Evolutionary conservation across 2,797 vertebrate genomes (phyloP).

Genomic region (Liparis tanakae): DNA sequence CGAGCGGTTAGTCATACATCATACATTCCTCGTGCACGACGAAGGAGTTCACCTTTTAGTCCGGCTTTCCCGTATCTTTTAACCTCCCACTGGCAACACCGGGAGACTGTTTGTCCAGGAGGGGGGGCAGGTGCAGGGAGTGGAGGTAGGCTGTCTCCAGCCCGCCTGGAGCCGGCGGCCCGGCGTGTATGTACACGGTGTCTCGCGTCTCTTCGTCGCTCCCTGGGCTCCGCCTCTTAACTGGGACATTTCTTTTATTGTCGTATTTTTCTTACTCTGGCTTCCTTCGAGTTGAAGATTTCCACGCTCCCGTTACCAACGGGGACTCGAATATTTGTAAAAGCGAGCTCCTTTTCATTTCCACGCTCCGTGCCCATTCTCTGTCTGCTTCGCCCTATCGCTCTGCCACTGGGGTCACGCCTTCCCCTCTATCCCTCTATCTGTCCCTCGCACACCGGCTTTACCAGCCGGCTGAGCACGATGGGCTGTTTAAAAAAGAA

Average conservation of each 20-base stretch:
- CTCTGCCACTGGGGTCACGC: conserved; percentile 44
- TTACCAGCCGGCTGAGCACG: conserved; percentile 70
- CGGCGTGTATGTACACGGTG: conserved; percentile 36
- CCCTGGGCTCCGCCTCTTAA: conserved; percentile 14
- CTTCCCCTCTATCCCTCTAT: conserved; percentile 71
- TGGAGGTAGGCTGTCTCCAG: conserved; percentile 52
- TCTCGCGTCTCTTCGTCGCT: conserved; percentile 45
- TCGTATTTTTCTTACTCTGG: background rate
- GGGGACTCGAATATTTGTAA: conserved; percentile 40
- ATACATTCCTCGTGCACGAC: conserved; percentile 28
- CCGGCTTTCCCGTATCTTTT: conserved; percentile 51
- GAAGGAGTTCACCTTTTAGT: conserved; percentile 34
- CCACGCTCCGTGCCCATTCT: conserved; percentile 49
- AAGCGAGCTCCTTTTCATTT: conserved; percentile 34
- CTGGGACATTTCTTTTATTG: conserved; percentile 5
- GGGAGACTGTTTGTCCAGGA: conserved; percentile 63
- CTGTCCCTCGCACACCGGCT: conserved; percentile 65
- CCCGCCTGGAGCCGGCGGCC: conserved; percentile 63
- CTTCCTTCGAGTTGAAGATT: conserved; percentile 45
- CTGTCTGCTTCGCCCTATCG: conserved; percentile 53
- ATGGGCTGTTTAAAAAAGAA: conserved; percentile 52
- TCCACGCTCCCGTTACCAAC: conserved; percentile 30
- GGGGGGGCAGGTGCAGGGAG: conserved; percentile 70
- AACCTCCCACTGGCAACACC: conserved; percentile 73
- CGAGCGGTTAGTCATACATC: conserved; percentile 33